These are phyloP conservation scores for Acanthochromis polyacanthus DNA, from an alignment of 2,113 vertebrate species.

Conservation along the genomic window DNA sequence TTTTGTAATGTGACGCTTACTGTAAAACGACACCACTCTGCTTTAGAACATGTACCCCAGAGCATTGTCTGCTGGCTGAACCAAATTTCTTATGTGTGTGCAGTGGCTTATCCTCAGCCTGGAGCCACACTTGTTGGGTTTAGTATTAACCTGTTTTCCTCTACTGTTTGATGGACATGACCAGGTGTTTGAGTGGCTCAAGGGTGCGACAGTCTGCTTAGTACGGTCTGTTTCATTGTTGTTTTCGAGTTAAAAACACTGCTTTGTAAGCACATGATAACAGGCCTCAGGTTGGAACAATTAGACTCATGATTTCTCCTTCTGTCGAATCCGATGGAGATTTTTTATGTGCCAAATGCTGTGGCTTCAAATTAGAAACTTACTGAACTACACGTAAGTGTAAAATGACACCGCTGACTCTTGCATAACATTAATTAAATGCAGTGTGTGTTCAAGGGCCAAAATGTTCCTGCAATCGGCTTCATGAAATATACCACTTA, in stretches of 20 bases:
- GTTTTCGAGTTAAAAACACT: slow-evolving; percentile 35
- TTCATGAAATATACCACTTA: no score
- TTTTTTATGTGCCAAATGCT: slow-evolving; percentile 15
- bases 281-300: slow-evolving; percentile 39
- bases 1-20: background rate
- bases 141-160: slow-evolving; percentile 49
- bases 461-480: background rate
- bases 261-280: slow-evolving; percentile 41
- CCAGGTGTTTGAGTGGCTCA: slow-evolving; percentile 66
- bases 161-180: slow-evolving; percentile 48
- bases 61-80: slow-evolving; percentile 11
- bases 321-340: slow-evolving; percentile 1
- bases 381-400: background rate
- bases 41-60: background rate
- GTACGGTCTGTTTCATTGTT: slow-evolving; percentile 41
- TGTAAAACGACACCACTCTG: background rate
- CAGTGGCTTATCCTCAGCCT: slow-evolving; percentile 52
- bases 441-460: slow-evolving; percentile 1
- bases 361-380: background rate
- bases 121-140: slow-evolving; percentile 52
- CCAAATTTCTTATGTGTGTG: slow-evolving; percentile 26
- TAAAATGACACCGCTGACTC: background rate
- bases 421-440: background rate
- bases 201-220: slow-evolving; percentile 46
- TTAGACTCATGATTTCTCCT: slow-evolving; percentile 34